Percentiles rank a stretch among this genome's conserved stretches.
These are phyloP conservation scores for Platerodrilus igneus DNA, from an alignment of 2,888 invertebrate species.

Conservation along the genomic window DNA sequence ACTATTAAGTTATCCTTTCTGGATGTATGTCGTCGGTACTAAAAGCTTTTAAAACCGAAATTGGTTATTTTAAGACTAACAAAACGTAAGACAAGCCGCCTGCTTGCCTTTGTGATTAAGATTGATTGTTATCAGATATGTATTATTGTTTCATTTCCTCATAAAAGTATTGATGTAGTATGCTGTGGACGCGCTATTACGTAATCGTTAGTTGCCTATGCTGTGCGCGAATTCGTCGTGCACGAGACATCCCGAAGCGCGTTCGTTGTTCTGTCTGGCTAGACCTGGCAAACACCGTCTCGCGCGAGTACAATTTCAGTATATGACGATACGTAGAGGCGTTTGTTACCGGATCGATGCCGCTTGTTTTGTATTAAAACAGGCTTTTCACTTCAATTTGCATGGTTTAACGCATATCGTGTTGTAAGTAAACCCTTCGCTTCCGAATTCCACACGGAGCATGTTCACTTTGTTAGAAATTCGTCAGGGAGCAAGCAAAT, in stretches of 20 bases:
- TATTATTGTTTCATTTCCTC: too few relatives aligned
- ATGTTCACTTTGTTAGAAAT: slow-evolving; percentile 5
- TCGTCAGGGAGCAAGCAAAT: too few relatives aligned
- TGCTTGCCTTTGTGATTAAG: too few relatives aligned
- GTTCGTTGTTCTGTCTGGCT: slow-evolving; percentile 43
- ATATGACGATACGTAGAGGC: slow-evolving; percentile 40
- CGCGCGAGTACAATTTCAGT: slow-evolving; percentile 38
- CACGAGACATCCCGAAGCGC: slow-evolving; percentile 40
- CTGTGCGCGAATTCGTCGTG: slow-evolving; percentile 28
- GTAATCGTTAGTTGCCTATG: slow-evolving; percentile 41
- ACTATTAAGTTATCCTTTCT: too few relatives aligned
- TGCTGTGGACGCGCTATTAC: slow-evolving; percentile 43
- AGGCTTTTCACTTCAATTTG: slow-evolving; percentile 17
- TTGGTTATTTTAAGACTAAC: too few relatives aligned
- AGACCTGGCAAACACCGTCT: slow-evolving; percentile 34
- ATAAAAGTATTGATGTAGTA: too few relatives aligned
- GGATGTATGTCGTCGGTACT: too few relatives aligned
- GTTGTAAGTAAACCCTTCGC: slow-evolving; percentile 4
- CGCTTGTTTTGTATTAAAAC: slow-evolving; percentile 18
- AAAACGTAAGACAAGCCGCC: too few relatives aligned
- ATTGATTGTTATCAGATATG: too few relatives aligned
- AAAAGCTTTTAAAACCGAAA: too few relatives aligned
- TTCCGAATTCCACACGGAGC: slow-evolving; percentile 7
- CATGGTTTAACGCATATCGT: slow-evolving; percentile 11
- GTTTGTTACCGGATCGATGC: slow-evolving; percentile 25